A percentile compares a stretch with the other conserved stretches of the same genome.
Conservation (phyloP, 2,113 vertebrate genomes). For the Thomomys bottae region DNA sequence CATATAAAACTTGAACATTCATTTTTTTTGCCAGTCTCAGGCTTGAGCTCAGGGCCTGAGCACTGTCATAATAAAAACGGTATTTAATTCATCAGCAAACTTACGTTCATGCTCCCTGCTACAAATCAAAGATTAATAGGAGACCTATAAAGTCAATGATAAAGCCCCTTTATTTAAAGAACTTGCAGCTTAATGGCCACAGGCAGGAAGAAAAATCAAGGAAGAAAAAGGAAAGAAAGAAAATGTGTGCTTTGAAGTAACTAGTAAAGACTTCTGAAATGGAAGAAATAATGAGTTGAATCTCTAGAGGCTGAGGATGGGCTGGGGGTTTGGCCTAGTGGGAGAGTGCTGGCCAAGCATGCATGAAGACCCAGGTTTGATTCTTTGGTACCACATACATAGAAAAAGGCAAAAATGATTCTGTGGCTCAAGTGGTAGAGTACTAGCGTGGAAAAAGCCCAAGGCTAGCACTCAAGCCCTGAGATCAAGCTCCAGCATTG, state of each 20-base stretch:
- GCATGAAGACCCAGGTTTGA: no score
- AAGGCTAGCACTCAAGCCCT: no score
- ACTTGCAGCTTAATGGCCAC: neutral
- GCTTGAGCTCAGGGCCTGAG: no score
- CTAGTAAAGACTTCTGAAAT: neutral
- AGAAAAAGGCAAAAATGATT: no score
- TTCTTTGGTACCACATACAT: no score
- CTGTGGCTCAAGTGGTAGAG: no score
- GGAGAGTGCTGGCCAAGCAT: no score
- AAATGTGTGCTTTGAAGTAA: neutral
- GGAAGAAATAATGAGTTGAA: neutral
- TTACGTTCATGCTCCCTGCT: neutral
- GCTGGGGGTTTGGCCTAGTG: no score
- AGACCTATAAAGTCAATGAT: neutral
- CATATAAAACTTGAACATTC: no score
- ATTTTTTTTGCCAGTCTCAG: no score
- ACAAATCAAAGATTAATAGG: neutral
- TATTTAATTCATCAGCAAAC: neutral
- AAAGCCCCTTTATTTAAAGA: neutral
- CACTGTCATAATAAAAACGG: neutral
- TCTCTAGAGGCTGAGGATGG: neutral
- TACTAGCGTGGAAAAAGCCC: no score
- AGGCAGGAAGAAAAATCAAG: neutral
- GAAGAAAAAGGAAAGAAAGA: neutral
- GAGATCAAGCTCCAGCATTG: no score